A percentile compares a stretch with the other conserved stretches of the same genome.
Conservation (phyloP, 2,888 invertebrate species). For the Horisme vitalbata region DNA sequence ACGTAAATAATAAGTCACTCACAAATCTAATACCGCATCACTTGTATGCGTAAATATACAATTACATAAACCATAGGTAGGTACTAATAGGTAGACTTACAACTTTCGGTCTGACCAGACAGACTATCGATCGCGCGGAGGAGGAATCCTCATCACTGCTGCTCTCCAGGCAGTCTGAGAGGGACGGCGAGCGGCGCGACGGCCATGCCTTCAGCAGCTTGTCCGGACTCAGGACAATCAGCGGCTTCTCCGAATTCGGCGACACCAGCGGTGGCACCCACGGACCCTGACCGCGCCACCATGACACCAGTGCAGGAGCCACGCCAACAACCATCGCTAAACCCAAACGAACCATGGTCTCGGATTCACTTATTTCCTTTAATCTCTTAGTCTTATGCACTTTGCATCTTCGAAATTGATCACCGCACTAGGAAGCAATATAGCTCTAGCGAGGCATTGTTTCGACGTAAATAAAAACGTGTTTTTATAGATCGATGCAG, state of each 20-base stretch:
- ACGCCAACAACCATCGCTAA: conserved; percentile 80
- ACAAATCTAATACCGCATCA: background rate
- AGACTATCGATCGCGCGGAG: conserved; percentile 70
- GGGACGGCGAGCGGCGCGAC: conserved; percentile 66
- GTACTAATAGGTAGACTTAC: conserved; percentile 50
- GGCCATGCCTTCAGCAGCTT: conserved; percentile 62
- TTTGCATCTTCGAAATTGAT: conserved; percentile 34
- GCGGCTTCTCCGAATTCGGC: conserved; percentile 53
- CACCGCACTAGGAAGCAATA: conserved; percentile 49
- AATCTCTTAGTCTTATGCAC: conserved; percentile 23
- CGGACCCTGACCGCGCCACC: conserved; percentile 71
- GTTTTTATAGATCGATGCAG: conserved; percentile 69
- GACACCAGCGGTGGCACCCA: conserved; percentile 54
- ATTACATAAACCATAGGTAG: background rate
- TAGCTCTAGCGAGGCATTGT: conserved; percentile 49
- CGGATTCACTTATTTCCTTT: conserved; percentile 13
- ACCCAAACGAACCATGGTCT: conserved; percentile 71
- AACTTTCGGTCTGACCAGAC: conserved; percentile 73
- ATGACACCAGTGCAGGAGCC: conserved; percentile 76
- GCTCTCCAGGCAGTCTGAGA: conserved; percentile 77
- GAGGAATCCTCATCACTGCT: conserved; percentile 69
- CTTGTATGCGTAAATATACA: background rate
- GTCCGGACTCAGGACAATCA: conserved; percentile 58
- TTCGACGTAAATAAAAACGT: conserved; percentile 66
- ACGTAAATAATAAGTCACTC: too few species aligned